Evolutionary conservation across 2,797 vertebrate species (phyloP), one percentile per base, ranked within the genome.

Genomic region (Psittacula derbiana): DNA sequence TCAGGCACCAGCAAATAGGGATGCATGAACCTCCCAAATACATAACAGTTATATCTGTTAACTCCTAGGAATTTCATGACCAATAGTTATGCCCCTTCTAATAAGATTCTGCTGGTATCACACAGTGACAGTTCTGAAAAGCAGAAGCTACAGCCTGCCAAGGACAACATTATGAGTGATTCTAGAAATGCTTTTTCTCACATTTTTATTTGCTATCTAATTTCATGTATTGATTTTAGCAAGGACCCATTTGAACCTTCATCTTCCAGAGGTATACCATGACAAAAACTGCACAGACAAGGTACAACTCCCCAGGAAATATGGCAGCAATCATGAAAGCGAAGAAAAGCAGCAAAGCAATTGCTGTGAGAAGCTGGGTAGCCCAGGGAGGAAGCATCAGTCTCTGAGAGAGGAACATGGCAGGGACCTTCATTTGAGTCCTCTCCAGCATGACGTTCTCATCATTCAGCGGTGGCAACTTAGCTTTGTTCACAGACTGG

Each of bases 311-410:
- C 13, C 8, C 38, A 46, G 38, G 43, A 87, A 78, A 62, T 15
- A 38, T 4, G 21, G 41, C 46, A 79, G 28, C 18, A 76, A 31
- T 24, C 38, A 28, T 2, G 28, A 92, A 84, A 81, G 19, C 11
- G 41, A 88, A 86, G 28, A 8, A 49, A 60, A 73, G 30, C 23
- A 80, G 55, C 64, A 71, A 83, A 72, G 58, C 16, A 71, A 33
- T 65, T 50, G 12, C 57, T 24, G 10, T 41, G 33, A 44, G 40
- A 0, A 1, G 7, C 27, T 71, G 79, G 15, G 71, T 24, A 65
- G 41, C 38, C 46, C 30, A 40, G 25, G 36, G 16, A 65, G 33
- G 41, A 88, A 58, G 11, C 15, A 18, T 0, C 0, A 3, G 1
- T n/a, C 14, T 49, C 36, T 52, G 41, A 31, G 65, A 78, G 17